Evolutionary conservation across 1,140 invertebrate genomes (phyloP).

Genomic region (Drosophila willistoni): DNA sequence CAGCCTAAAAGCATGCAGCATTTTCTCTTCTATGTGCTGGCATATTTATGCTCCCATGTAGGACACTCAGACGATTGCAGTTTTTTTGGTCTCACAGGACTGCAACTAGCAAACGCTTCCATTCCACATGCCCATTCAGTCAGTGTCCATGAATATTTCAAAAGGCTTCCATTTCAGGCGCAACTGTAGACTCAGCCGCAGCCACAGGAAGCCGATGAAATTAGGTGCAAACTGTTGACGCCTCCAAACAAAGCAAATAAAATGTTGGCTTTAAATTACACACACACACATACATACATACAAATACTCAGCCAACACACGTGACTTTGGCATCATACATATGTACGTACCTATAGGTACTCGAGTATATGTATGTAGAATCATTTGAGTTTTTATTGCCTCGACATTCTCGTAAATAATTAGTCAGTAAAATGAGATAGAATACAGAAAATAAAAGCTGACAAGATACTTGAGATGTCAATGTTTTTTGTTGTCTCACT

Average conservation of each 20-base stretch:
- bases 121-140: neutral
- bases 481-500: conserved; percentile 15
- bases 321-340: conserved; percentile 51
- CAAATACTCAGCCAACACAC: conserved; percentile 9
- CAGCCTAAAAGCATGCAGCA: neutral
- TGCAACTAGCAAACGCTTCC: neutral
- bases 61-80: neutral
- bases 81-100: neutral
- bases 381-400: conserved; percentile 59
- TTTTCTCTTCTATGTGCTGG: too few relatives aligned
- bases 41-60: too few relatives aligned
- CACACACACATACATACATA: conserved; percentile 37
- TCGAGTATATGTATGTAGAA: conserved; percentile 14
- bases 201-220: conserved; percentile 46
- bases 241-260: conserved; percentile 40
- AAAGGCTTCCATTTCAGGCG: conserved; percentile 28
- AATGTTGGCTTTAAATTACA: conserved; percentile 37
- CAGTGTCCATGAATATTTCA: conserved; percentile 63
- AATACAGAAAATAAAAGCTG: conserved; percentile 17
- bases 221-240: conserved; percentile 63
- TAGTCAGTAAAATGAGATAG: conserved; percentile 31
- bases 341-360: neutral
- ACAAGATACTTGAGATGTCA: conserved; percentile 45
- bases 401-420: conserved; percentile 66
- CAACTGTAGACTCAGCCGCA: conserved; percentile 14